phyloP scores from a whole-genome alignment of 2,113 vertebrate species.

The Benitochromis conjunctus region DNA sequence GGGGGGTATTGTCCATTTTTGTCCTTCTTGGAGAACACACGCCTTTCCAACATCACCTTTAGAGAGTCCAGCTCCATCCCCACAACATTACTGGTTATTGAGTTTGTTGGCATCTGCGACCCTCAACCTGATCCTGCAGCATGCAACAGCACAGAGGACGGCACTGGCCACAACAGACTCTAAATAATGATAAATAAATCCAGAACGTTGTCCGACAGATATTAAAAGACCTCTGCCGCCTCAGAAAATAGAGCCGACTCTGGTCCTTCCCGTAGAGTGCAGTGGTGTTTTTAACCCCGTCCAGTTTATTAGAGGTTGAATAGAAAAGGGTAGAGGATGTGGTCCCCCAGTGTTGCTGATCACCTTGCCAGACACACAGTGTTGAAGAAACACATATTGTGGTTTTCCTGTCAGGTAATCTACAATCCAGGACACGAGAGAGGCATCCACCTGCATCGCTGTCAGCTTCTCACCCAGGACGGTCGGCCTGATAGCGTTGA shows the following conservation, averaged over 20 bases:
- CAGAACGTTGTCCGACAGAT: background rate
- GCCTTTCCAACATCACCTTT: too few species aligned
- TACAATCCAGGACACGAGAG: background rate
- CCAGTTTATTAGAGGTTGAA: background rate
- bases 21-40: too few species aligned
- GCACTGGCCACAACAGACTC: background rate
- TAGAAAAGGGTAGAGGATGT: background rate
- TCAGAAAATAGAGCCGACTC: background rate
- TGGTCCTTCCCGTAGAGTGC: background rate
- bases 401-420: background rate
- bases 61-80: too few species aligned
- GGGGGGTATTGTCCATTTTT: too few species aligned
- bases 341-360: background rate
- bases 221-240: background rate
- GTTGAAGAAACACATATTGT: background rate
- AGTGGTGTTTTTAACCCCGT: fast-evolving
- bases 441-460: background rate
- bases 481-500: background rate
- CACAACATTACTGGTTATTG: background rate
- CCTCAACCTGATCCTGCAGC: background rate
- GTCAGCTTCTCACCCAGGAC: background rate
- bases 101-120: background rate
- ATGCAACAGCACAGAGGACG: background rate
- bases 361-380: background rate
- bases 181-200: background rate